Evolutionary conservation across 2,113 vertebrate genomes (phyloP), one percentile per base, ranked within the genome.

Genomic region (Ammospiza nelsoni): DNA sequence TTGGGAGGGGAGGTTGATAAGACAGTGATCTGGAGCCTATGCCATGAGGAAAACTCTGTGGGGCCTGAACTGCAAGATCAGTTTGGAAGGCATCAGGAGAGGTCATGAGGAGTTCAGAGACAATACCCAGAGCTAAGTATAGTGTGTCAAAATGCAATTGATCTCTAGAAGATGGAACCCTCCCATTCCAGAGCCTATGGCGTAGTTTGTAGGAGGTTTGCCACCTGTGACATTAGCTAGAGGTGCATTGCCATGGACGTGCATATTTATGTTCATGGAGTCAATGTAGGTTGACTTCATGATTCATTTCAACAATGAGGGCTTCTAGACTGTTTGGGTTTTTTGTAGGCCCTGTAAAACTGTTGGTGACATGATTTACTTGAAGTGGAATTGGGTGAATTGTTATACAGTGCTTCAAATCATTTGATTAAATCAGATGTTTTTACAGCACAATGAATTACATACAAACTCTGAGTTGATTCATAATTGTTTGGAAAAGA

Each of bases 31-130:
- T 89, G 62, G n/a, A 67, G 6, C 29, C 15, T 65, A 33, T 0
- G 1, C 24, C 5, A 3, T 28, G 29, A 41, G 33, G 44, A 63
- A 12, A 19, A 52, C 19, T 9, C 12, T 39, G 4, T 0, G 4
- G 43, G 33, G 35, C 28, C 8, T 39, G 33, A 89, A 68, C 22
- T 74, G 55, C 43, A 57, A 52, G 35, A 49, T 78, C 37, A 37
- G 18, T 73, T 85, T 85, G 37, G 25, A 69, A 65, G 43, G 24
- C 21, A 43, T 51, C 41, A 76, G 39, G 20, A 67, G 14, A 6
- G 6, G 13, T 67, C 12, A 10, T n/a, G 31, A 75, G 43, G 71
- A 66, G 52, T 72, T 83, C 41, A 93, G 55, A 67, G 46, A 35
- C 1, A 2, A 17, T 37, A 78, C 25, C 15, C 7, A n/a, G 43